These are phyloP conservation scores for Mnemiopsis leidyi DNA, from an alignment of 37 sponge, comb jelly and placozoan species.

Conservation along the genomic window DNA sequence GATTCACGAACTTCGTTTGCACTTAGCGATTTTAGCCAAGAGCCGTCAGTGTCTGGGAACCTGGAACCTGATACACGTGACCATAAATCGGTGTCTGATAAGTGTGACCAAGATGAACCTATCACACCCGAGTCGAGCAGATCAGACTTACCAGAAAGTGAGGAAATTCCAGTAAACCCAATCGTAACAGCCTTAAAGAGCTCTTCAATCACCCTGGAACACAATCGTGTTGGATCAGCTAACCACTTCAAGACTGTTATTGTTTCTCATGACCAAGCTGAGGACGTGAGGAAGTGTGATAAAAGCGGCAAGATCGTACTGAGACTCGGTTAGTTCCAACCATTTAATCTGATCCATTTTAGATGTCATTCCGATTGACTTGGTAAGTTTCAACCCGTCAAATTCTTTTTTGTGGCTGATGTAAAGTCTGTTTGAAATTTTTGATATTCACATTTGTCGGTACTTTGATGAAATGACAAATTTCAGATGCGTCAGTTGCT, in stretches of 20 bases:
- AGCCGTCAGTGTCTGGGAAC: not conserved
- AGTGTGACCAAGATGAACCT: not conserved
- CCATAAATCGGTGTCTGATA: not conserved
- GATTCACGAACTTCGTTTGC: not conserved
- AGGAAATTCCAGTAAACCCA: not conserved
- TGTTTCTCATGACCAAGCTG: slow-evolving; percentile 33
- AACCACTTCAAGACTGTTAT: slow-evolving; percentile 48
- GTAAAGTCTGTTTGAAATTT: too few relatives aligned
- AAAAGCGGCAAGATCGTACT: not conserved
- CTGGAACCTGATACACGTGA: not conserved
- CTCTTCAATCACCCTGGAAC: not conserved
- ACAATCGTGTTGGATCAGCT: slow-evolving; percentile 35
- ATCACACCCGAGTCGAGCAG: not conserved
- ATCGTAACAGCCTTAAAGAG: not conserved
- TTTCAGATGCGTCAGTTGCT: slow-evolving; percentile 2
- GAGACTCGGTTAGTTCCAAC: slow-evolving; percentile 7
- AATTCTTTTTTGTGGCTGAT: too few relatives aligned
- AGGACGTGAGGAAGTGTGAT: not conserved
- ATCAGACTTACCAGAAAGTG: not conserved
- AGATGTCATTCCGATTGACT: too few relatives aligned
- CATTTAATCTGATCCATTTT: too few relatives aligned
- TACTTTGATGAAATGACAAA: not conserved
- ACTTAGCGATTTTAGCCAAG: not conserved
- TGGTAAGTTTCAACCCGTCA: too few relatives aligned
- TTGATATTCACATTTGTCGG: too few relatives aligned